Percentiles rank a stretch among this genome's conserved stretches.
These are phyloP conservation scores for Watsonalla binaria DNA, from an alignment of 2,888 invertebrate species.

Conservation along the genomic window DNA sequence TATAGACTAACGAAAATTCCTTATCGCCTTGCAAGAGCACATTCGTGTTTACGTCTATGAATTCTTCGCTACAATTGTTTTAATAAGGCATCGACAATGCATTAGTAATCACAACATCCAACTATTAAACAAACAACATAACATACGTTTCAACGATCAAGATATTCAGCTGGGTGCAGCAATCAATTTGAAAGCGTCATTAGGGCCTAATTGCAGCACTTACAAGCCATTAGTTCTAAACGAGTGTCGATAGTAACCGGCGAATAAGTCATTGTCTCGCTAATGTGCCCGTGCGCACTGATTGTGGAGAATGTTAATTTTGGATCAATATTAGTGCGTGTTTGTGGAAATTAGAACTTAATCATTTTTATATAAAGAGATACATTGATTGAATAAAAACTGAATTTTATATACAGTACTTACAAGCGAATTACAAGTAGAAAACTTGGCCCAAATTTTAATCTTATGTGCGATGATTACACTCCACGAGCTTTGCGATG, in stretches of 20 bases:
- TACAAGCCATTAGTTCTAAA: conserved; percentile 36
- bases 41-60: neutral
- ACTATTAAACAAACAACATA: neutral
- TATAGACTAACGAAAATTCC: too few species aligned
- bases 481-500: too few species aligned
- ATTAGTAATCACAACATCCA: neutral
- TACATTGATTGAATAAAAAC: too few species aligned
- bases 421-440: too few species aligned
- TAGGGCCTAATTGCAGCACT: conserved; percentile 5
- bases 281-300: conserved; percentile 17
- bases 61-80: neutral
- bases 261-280: conserved; percentile 31
- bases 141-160: neutral
- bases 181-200: conserved; percentile 12
- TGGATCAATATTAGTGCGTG: neutral
- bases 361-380: too few species aligned
- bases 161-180: neutral
- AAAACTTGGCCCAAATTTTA: too few species aligned
- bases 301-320: conserved; percentile 3
- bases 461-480: too few species aligned
- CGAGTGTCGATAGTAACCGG: conserved; percentile 23
- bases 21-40: too few species aligned
- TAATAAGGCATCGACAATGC: neutral
- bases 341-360: neutral
- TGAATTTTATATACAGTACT: too few species aligned